Evolutionary conservation across 1,140 invertebrate genomes (phyloP).

Genomic region (Orchesella cincta): DNA sequence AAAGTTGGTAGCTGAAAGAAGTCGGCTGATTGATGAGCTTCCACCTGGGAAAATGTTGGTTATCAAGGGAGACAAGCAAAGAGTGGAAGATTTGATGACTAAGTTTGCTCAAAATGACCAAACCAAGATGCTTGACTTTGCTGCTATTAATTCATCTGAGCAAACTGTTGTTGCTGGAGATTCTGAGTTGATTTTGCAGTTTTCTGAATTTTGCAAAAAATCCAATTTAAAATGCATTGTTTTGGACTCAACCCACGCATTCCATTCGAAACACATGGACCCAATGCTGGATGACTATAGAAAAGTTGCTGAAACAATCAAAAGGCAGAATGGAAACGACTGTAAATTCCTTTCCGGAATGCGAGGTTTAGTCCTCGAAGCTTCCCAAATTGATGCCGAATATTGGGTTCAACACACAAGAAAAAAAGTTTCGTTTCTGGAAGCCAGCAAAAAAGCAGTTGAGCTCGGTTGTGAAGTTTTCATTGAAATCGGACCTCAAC

Average conservation of each 20-base stretch:
- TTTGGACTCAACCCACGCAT: neutral
- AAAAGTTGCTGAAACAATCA: neutral
- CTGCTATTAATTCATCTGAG: conserved; percentile 1
- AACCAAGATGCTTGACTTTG: neutral
- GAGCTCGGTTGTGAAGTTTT: neutral
- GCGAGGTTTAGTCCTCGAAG: neutral
- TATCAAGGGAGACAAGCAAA: neutral
- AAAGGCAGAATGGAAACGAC: too few species aligned
- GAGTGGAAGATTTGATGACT: neutral
- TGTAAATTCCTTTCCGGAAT: neutral
- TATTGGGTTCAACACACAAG: conserved; percentile 13
- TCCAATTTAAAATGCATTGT: neutral
- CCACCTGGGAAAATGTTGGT: conserved; percentile 38
- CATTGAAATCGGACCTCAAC: neutral
- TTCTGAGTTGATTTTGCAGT: neutral
- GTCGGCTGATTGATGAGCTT: conserved; percentile 33
- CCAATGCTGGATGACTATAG: conserved; percentile 6
- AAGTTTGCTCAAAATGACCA: neutral
- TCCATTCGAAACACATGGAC: conserved; percentile 17
- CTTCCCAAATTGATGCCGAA: neutral
- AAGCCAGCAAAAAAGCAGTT: neutral
- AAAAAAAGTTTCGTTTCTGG: neutral
- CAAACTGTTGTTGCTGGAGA: conserved; percentile 13
- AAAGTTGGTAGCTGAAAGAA: conserved; percentile 29
- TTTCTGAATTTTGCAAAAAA: neutral